Conservation (phyloP, 2,888 invertebrate genomes). For the Zygaena filipendulae region DNA sequence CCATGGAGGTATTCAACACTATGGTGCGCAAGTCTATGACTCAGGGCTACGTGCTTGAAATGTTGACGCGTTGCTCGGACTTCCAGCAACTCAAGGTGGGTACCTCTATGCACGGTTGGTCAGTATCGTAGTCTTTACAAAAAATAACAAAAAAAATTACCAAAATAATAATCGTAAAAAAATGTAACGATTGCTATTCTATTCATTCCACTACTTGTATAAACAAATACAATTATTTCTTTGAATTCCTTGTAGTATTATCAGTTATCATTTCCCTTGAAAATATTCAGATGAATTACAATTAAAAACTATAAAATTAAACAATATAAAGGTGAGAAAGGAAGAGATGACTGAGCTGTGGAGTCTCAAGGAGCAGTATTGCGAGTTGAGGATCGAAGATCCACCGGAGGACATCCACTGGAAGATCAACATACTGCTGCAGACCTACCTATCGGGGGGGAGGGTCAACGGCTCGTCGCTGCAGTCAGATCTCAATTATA, state of each 20-base stretch:
- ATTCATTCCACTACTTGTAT: too few relatives aligned
- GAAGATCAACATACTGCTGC: constrained; percentile 95
- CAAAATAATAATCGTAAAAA: too few relatives aligned
- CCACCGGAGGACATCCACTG: constrained; percentile 91
- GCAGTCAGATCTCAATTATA: constrained; percentile 88
- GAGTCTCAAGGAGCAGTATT: constrained; percentile 75
- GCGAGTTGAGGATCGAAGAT: constrained; percentile 82
- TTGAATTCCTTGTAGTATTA: too few relatives aligned
- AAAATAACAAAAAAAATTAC: too few relatives aligned
- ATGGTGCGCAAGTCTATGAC: constrained; percentile 83
- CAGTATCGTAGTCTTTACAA: too few relatives aligned
- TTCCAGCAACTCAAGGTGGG: constrained; percentile 93
- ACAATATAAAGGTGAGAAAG: constrained; percentile 78
- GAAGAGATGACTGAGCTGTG: constrained; percentile 95
- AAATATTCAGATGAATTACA: too few relatives aligned
- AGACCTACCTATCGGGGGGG: constrained; percentile 87
- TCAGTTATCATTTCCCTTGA: too few relatives aligned
- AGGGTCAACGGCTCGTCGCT: constrained; percentile 86
- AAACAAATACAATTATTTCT: too few relatives aligned
- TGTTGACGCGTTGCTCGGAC: constrained; percentile 93
- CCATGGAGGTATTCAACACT: constrained; percentile 93
- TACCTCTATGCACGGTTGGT: too few relatives aligned
- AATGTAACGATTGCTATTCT: neutral
- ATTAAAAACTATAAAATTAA: too few relatives aligned
- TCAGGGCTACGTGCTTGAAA: constrained; percentile 85